Conservation (phyloP, 2,888 invertebrate genomes). For the Suillia variegata region DNA sequence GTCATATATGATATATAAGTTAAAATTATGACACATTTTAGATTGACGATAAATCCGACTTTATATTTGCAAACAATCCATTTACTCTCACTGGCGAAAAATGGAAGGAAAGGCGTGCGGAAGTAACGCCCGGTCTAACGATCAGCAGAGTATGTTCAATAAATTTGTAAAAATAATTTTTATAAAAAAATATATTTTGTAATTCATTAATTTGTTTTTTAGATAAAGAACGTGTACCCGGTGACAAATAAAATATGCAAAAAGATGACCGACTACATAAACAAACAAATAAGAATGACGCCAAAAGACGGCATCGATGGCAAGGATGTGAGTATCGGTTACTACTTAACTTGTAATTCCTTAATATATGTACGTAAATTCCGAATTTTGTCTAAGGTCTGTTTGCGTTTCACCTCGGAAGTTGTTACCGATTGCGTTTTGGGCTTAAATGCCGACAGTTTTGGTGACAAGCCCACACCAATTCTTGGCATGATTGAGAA, state of each 20-base stretch:
- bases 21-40: no score
- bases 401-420: constrained; percentile 59
- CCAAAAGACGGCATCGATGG: constrained; percentile 56
- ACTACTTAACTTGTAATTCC: no score
- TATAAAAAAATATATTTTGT: neutral
- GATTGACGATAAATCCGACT: constrained; percentile 60
- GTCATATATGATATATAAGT: no score
- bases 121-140: constrained; percentile 64
- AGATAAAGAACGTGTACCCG: constrained; percentile 63
- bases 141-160: constrained; percentile 61
- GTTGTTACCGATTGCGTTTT: constrained; percentile 62
- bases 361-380: no score
- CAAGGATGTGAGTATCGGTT: constrained; percentile 51
- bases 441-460: constrained; percentile 60
- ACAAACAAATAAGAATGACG: constrained; percentile 41
- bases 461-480: constrained; percentile 48
- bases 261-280: constrained; percentile 59
- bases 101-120: constrained; percentile 63
- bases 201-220: neutral
- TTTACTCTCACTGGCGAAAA: constrained; percentile 61
- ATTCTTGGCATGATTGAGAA: constrained; percentile 47
- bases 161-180: no score
- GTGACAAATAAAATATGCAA: constrained; percentile 61
- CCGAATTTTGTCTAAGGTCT: constrained; percentile 36
- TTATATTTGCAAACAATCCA: constrained; percentile 62